Conservation (phyloP, 37 sponge, comb jelly and placozoan genomes). For the Spongia lamella region DNA sequence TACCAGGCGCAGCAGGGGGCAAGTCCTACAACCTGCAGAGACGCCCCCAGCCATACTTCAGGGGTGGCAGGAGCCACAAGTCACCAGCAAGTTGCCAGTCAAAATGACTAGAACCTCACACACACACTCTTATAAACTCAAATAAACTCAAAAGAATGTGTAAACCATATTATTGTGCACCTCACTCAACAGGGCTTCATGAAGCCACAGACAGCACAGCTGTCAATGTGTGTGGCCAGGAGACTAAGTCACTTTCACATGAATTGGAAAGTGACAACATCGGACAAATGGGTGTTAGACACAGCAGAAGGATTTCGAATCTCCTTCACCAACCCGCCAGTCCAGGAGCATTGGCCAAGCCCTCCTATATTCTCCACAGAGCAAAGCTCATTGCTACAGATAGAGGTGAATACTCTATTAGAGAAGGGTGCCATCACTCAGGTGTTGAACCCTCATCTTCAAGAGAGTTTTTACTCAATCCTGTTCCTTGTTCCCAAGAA, state of each 20-base stretch:
- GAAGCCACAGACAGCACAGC: too few relatives aligned
- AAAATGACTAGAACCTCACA: too few relatives aligned
- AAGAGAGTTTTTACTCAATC: neutral
- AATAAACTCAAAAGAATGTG: too few relatives aligned
- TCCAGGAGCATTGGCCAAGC: neutral
- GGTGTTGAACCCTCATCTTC: neutral
- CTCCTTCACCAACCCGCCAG: neutral
- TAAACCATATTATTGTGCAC: too few relatives aligned
- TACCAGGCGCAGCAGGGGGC: too few relatives aligned
- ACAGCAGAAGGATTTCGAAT: neutral
- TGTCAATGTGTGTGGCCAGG: constrained; percentile 26
- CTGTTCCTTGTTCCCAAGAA: neutral
- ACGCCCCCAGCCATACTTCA: too few relatives aligned
- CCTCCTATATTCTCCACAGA: neutral
- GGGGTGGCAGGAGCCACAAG: too few relatives aligned
- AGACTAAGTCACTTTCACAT: constrained; percentile 4
- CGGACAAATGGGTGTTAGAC: constrained; percentile 29
- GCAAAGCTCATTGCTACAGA: neutral
- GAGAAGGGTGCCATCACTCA: neutral
- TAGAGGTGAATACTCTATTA: neutral
- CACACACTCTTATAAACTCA: too few relatives aligned
- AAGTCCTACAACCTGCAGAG: too few relatives aligned
- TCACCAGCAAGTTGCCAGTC: too few relatives aligned
- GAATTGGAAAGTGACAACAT: constrained; percentile 26
- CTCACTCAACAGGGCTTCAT: too few relatives aligned